phyloP scores from a whole-genome alignment of 1,140 invertebrate genomes.

The Marisa cornuarietis region DNA sequence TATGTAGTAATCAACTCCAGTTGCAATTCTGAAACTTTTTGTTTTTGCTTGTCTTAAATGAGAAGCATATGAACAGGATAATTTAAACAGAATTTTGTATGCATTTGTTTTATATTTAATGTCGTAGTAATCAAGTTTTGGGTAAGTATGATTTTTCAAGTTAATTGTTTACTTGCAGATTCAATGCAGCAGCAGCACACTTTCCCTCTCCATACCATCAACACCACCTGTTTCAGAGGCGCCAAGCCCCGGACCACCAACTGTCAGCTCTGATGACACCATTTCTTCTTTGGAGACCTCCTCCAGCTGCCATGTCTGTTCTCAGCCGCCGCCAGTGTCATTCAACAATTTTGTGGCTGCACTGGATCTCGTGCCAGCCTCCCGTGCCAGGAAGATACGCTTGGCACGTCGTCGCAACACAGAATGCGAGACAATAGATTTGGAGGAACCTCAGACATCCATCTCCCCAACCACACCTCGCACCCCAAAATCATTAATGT shows the following conservation, averaged over 20 bases:
- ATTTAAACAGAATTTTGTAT: no score
- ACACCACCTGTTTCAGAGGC: constrained; percentile 8
- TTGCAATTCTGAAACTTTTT: no score
- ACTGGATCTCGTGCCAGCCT: constrained; percentile 46
- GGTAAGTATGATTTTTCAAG: no score
- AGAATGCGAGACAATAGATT: constrained; percentile 52
- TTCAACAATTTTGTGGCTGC: constrained; percentile 8
- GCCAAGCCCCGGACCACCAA: constrained; percentile 8
- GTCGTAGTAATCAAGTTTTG: no score
- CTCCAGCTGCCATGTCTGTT: not conserved
- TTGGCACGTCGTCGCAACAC: constrained; percentile 42
- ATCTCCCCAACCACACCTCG: constrained; percentile 50
- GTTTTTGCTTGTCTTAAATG: no score
- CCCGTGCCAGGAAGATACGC: constrained; percentile 44
- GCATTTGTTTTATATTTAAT: no score
- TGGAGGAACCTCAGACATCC: constrained; percentile 43
- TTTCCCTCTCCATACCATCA: constrained; percentile 15
- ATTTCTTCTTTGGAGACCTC: not conserved
- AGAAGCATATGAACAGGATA: no score
- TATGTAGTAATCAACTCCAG: not conserved
- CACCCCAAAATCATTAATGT: constrained; percentile 58
- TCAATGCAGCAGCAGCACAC: constrained; percentile 10
- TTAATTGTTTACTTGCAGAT: constrained; percentile 13
- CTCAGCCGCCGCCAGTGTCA: not conserved
- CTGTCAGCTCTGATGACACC: constrained; percentile 8